Conservation (phyloP, 2,888 invertebrate species). For the Nomada ferruginata region DNA sequence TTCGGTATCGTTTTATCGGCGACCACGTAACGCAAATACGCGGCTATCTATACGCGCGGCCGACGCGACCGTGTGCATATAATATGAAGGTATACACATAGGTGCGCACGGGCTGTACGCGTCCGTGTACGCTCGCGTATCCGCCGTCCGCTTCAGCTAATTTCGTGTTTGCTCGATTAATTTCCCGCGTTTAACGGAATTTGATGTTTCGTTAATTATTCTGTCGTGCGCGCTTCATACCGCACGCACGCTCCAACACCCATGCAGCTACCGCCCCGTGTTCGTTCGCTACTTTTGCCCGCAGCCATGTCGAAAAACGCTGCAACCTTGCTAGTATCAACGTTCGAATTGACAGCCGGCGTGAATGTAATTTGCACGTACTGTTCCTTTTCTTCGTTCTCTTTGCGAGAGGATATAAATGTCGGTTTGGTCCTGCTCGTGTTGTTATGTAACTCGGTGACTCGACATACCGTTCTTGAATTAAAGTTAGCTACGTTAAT, state of each 20-base stretch:
- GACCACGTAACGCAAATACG: slow-evolving; percentile 52
- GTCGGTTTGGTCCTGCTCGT: neutral
- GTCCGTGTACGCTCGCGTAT: slow-evolving; percentile 33
- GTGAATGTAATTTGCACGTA: slow-evolving; percentile 39
- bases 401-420: neutral
- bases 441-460: too few relatives aligned
- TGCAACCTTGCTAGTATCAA: slow-evolving; percentile 44
- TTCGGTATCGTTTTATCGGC: slow-evolving; percentile 72
- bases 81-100: slow-evolving; percentile 20
- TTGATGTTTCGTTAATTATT: slow-evolving; percentile 82
- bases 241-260: slow-evolving; percentile 51
- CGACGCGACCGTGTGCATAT: slow-evolving; percentile 10
- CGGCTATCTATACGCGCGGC: neutral
- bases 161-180: slow-evolving; percentile 82
- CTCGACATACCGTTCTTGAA: neutral
- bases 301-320: slow-evolving; percentile 29
- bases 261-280: slow-evolving; percentile 4
- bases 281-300: slow-evolving; percentile 46
- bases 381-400: slow-evolving; percentile 2
- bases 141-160: slow-evolving; percentile 75
- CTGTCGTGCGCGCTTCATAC: slow-evolving; percentile 74
- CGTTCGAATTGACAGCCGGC: slow-evolving; percentile 42
- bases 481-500: neutral
- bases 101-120: slow-evolving; percentile 14
- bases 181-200: slow-evolving; percentile 80